phyloP scores from a whole-genome alignment of 2,113 vertebrate species.

The Pimephales promelas region DNA sequence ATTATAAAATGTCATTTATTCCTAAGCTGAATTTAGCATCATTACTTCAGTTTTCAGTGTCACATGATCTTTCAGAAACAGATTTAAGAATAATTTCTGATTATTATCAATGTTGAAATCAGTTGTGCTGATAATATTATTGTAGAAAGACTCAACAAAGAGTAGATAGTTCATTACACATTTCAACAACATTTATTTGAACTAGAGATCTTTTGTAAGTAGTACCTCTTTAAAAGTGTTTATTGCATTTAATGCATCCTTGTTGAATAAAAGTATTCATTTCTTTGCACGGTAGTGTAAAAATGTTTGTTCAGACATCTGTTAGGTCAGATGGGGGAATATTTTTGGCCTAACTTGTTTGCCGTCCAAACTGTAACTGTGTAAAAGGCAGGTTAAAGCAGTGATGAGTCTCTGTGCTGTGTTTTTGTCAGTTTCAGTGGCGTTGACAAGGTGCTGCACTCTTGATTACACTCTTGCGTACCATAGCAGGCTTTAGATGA shows the following conservation, averaged over 20 bases:
- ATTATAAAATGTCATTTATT: too few species aligned
- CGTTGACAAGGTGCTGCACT: slow-evolving; percentile 51
- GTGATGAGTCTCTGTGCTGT: slow-evolving; percentile 46
- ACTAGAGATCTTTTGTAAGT: neutral
- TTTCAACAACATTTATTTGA: too few species aligned
- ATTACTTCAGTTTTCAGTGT: too few species aligned
- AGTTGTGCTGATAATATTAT: neutral
- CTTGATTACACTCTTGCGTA: slow-evolving; percentile 33
- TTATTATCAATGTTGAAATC: neutral
- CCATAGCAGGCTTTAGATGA: slow-evolving; percentile 46
- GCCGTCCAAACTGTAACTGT: neutral
- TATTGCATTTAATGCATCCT: neutral
- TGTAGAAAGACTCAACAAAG: neutral
- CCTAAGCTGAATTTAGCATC: too few species aligned
- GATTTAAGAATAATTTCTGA: neutral
- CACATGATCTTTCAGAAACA: too few species aligned
- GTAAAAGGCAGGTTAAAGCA: neutral
- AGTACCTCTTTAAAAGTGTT: neutral
- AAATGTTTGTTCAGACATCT: neutral
- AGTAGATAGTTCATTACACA: too few species aligned
- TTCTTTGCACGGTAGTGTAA: neutral
- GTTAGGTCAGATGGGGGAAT: neutral
- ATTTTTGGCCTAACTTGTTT: neutral
- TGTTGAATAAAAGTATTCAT: neutral
- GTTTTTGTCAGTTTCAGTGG: slow-evolving; percentile 51